Evolutionary conservation across 1,140 invertebrate species (phyloP), one percentile per base, ranked within the genome.

Genomic region (Maniola jurtina): DNA sequence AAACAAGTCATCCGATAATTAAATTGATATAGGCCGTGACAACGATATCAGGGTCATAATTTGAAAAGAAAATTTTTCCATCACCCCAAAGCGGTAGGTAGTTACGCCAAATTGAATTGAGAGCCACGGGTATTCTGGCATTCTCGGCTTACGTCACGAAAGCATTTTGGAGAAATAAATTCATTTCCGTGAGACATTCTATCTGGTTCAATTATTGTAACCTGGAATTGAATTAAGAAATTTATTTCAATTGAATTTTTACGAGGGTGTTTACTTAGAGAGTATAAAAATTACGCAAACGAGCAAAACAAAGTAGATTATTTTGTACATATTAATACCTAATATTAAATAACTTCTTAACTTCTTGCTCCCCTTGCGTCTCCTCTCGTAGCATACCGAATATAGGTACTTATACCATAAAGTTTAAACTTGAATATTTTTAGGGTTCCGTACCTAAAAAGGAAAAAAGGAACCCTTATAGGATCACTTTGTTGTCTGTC

Each of bases 61-160:
- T 82, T 80, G 67, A 75, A 77, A 83, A 75, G 76, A 81, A 25
- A 84, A 82, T 82, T 82, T 84, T 86, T 86, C 82, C 83, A 83
- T 80, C 74, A 73, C 75, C 79, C 80, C 57, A 66, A 68, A 84
- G 80, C 79, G 14, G 48, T 8, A 13, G 42, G 42, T 45, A 45
- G 80, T 72, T 74, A 69, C 61, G 70, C 58, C 63, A 86, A 84
- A 89, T 87, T 87, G 81, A 86, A 87, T 86, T 79, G 75, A 74
- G 77, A 70, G 63, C 72, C 75, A 66, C 77, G 81, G 76, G 74
- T 77, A 78, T 79, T 73, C 66, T 58, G 58, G 59, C 66, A 64
- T 55, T 58, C 60, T 69, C 71, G 7, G 65, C 64, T 67, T 56
- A 42, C 64, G 34, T 68, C 54, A 73, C 63, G 57, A 66, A 61